Evolutionary conservation across 2,797 vertebrate genomes (phyloP), one percentile per base, ranked within the genome.

Genomic region (Brachyalestes nurse): DNA sequence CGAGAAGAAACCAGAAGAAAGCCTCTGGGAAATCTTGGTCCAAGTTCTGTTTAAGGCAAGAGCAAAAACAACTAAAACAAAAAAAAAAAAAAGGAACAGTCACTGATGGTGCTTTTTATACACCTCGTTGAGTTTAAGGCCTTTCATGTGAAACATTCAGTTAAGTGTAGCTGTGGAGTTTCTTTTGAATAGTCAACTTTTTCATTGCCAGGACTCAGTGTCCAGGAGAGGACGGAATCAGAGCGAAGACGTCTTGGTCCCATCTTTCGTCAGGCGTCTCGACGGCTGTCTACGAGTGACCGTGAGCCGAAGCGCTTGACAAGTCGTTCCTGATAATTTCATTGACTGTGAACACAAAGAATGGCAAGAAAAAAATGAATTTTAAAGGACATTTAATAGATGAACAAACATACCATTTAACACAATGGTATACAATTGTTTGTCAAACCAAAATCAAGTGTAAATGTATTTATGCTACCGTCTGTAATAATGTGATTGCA

Each of bases 281-380:
- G 83, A 42, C 86, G 58, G 60, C 53, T 34, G 83, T 79, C 91
- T 96, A 97, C 0, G 96, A 93, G 74, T 96, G 93, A 84, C 90
- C 90, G 87, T 95, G 95, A 87, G 94, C 92, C 51, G 90, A 96
- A 88, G 95, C 95, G 93, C 95, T 94, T 93, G 97, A 98, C 85
- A 99, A 96, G 93, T 99, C 97, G 10, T 99, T 99, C 83, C 96
- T 94, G 92, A 99, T 99, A 79, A 99, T 96, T 91, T 99, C 97
- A 78, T 99, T 98, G 92, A 99, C 97, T 99, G 96, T 72, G 89
- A 93, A 93, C 88, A 94, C 34, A 85, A 51, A 91, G 76, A 84
- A 34, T 34, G 34, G 34, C 73, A 19, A 90, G 64, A 91, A 21
- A 89, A 85, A 75, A 55, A 38, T 17, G 55, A 57, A 34, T 34